phyloP scores from a whole-genome alignment of 2,888 invertebrate species.

The Nephrotoma appendiculata region DNA sequence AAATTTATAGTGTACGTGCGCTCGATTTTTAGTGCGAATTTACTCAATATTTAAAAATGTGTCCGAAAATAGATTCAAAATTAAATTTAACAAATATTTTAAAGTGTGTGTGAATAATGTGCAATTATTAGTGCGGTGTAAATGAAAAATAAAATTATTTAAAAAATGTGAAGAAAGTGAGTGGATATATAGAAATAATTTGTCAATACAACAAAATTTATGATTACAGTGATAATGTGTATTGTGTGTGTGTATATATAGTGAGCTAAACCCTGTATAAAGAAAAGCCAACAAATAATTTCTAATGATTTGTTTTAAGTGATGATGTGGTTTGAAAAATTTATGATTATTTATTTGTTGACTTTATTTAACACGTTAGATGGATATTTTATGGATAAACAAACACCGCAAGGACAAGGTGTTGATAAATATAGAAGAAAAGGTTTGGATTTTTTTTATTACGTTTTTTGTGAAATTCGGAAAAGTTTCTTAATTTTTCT shows the following conservation, averaged over 20 bases:
- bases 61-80: background rate
- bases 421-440: constrained; percentile 4
- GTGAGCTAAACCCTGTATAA: background rate
- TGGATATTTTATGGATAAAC: constrained; percentile 7
- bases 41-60: background rate
- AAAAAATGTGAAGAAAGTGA: background rate
- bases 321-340: constrained; percentile 6
- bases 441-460: background rate
- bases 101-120: background rate
- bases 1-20: background rate
- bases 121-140: background rate
- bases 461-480: background rate
- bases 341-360: constrained; percentile 6
- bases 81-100: background rate
- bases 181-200: background rate
- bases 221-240: background rate
- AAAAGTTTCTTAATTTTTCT: background rate
- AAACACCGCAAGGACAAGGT: constrained; percentile 4
- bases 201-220: background rate
- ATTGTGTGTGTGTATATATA: background rate
- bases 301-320: background rate
- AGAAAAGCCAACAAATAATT: background rate
- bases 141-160: background rate
- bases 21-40: background rate
- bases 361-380: constrained; percentile 5